Evolutionary conservation across 2,797 vertebrate genomes (phyloP), one percentile per base, ranked within the genome.

Genomic region (Knipowitschia caucasica): DNA sequence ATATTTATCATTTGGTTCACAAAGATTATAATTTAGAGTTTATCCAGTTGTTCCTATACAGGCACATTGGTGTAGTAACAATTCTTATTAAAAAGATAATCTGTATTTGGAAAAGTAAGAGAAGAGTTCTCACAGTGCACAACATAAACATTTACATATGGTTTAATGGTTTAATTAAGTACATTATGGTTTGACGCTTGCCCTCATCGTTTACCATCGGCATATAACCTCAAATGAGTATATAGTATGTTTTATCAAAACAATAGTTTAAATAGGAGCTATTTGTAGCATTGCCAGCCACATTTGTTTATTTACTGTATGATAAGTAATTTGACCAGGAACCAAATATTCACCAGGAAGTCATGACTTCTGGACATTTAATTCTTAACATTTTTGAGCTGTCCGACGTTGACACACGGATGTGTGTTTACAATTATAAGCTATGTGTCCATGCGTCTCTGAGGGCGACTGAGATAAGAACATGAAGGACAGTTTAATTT

Each of bases 261-360:
- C n/a, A 34, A n/a, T n/a, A 34, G n/a, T n/a, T n/a, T n/a, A n/a
- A n/a, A n/a, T n/a, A n/a, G n/a, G n/a, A n/a, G n/a, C n/a, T 82
- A 94, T 98, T 86, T 93, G 93, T n/a, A 96, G 97, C 84, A 92
- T 99, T 17, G 95, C 96, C 0, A 94, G 94, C 94, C 5, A 24
- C 39, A n/a, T 67, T 95, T 93, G 3, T 95, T 99, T 83, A 95
- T 92, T 15, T 95, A 0, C 83, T 99, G 96, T 98, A 91, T 67
- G 58, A 62, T 59, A 47, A 5, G 27, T 20, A 6, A 7, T 23
- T 21, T 36, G n/a, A 51, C 49, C 34, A 36, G 34, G 29, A n/a
- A 23, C 12, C 46, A 49, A 49, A 59, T 38, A 36, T 56, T 36
- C 53, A 61, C 57, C 63, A 42, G 39, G 21, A 57, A 46, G 47